These are phyloP conservation scores for Leucoraja ocellata DNA, from an alignment of 2,797 vertebrate species.

Conservation along the genomic window DNA sequence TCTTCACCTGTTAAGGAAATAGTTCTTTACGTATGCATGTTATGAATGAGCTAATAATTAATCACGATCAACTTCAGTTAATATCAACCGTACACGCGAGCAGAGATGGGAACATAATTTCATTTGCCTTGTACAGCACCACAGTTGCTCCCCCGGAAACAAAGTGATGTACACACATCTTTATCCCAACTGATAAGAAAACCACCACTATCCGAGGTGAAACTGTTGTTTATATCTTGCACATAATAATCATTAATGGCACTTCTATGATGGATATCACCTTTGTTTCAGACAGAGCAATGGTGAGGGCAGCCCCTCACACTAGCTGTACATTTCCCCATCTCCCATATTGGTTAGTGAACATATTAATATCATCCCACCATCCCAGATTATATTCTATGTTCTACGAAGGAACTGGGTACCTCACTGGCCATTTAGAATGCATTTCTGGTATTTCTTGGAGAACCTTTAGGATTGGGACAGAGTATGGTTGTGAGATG, in stretches of 20 bases:
- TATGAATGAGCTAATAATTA: neutral
- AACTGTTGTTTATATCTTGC: neutral
- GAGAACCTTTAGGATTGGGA: too few species aligned
- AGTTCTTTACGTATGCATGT: neutral
- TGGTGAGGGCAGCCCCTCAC: too few species aligned
- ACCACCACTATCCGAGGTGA: neutral
- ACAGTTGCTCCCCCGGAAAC: neutral
- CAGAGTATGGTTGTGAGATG: too few species aligned
- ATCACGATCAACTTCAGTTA: neutral
- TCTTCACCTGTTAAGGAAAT: conserved; percentile 73
- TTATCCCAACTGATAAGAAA: neutral
- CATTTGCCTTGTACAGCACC: neutral
- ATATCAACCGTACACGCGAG: neutral
- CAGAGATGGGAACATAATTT: neutral
- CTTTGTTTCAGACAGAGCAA: neutral
- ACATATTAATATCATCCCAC: neutral
- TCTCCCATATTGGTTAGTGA: neutral
- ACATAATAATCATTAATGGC: neutral
- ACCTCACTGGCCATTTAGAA: too few species aligned
- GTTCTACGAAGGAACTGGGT: neutral
- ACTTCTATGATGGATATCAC: neutral
- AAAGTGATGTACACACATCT: too few species aligned
- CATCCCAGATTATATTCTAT: neutral
- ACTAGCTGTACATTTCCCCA: neutral
- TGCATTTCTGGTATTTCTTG: too few species aligned